Evolutionary conservation across 2,797 vertebrate species (phyloP).

Genomic region (Pangasius krempfi): DNA sequence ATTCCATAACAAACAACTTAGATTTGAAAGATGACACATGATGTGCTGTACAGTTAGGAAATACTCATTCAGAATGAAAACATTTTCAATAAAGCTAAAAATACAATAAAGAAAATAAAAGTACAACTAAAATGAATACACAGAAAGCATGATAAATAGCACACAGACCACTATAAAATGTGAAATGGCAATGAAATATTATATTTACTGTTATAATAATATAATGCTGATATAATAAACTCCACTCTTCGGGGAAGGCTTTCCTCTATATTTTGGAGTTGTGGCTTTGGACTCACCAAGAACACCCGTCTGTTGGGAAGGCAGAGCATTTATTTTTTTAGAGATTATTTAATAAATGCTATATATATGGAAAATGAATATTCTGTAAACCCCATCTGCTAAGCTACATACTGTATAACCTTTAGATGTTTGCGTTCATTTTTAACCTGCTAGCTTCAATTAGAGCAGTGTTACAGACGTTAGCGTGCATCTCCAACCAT

Average conservation of each 20-base stretch:
- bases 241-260: background rate
- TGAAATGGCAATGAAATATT: background rate
- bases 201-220: constrained; percentile 3
- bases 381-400: constrained; percentile 8
- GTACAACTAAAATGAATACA: background rate
- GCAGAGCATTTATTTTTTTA: no score
- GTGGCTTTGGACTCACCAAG: background rate
- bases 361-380: constrained; percentile 4
- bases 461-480: background rate
- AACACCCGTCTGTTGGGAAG: background rate
- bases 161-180: background rate
- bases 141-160: background rate
- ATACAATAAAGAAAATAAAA: background rate
- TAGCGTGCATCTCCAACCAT: background rate
- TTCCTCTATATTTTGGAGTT: background rate
- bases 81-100: background rate
- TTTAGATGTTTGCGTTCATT: background rate
- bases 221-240: background rate
- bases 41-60: no score
- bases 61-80: background rate
- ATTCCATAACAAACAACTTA: no score
- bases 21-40: no score
- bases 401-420: background rate
- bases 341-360: background rate
- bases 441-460: constrained; percentile 15